Percentiles rank a stretch among this genome's conserved stretches.
phyloP scores from a whole-genome alignment of 2,113 vertebrate species.

The Muntiacus reevesi region DNA sequence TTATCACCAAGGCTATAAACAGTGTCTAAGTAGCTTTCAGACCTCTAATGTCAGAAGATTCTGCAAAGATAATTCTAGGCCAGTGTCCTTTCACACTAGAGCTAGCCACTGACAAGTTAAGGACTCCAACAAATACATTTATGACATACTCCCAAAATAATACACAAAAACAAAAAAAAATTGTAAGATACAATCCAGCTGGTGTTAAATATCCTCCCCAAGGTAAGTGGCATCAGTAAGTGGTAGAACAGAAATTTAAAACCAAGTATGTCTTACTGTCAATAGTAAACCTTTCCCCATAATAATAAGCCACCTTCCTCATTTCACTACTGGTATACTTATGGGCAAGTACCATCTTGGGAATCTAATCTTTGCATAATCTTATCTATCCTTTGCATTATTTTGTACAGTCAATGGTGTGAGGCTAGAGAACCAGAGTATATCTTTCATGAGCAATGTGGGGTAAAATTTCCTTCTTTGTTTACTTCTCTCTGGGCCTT shows the following conservation, averaged over 20 bases:
- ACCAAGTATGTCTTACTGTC: not conserved
- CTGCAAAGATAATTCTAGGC: not conserved
- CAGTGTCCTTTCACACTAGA: not conserved
- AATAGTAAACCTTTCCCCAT: constrained; percentile 1
- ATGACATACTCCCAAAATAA: not conserved
- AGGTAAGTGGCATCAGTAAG: not conserved
- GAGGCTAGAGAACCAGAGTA: not conserved
- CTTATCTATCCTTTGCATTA: not conserved
- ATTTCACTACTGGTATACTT: not conserved
- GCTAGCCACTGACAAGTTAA: not conserved
- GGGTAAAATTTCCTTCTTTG: not conserved
- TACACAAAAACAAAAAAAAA: not conserved
- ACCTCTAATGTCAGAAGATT: not conserved
- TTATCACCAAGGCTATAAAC: not conserved
- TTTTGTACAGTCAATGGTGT: not conserved
- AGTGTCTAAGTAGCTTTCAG: not conserved
- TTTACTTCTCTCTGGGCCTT: not conserved
- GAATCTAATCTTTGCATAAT: not conserved
- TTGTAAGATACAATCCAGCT: not conserved
- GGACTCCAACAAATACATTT: not conserved
- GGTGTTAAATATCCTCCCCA: not conserved
- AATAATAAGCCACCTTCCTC: not conserved
- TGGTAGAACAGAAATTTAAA: constrained; percentile 4
- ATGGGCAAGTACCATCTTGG: not conserved
- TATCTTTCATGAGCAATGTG: not conserved